phyloP scores from a whole-genome alignment of 2,113 vertebrate genomes.

The Microcebus murinus region DNA sequence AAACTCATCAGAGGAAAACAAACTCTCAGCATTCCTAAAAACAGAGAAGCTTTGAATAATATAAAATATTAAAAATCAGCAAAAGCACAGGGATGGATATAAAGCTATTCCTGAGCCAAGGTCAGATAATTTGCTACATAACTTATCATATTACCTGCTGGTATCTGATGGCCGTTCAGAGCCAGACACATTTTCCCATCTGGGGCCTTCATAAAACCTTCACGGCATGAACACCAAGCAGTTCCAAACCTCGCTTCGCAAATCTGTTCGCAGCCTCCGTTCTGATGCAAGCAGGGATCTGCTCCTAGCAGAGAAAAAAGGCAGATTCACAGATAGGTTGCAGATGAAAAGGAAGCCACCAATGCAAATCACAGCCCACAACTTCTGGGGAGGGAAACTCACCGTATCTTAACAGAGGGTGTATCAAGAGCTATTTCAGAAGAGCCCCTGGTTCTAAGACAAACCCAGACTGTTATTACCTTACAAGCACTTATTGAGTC shows the following conservation, averaged over 20 bases:
- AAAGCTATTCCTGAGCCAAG: background rate
- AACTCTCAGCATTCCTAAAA: background rate
- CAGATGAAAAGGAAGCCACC: background rate
- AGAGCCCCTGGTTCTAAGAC: background rate
- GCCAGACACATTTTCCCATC: slow-evolving; percentile 85
- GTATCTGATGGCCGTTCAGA: slow-evolving; percentile 50
- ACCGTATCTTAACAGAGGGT: background rate
- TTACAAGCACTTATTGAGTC: background rate
- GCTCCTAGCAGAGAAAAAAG: slow-evolving; percentile 80
- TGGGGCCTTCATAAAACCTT: slow-evolving; percentile 80
- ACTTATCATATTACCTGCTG: slow-evolving; percentile 77
- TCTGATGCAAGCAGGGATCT: slow-evolving; percentile 89
- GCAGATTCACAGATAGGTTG: background rate
- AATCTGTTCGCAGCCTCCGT: slow-evolving; percentile 91
- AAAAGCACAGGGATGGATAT: background rate
- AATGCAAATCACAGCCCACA: background rate
- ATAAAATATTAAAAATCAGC: background rate
- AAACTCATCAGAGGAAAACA: background rate
- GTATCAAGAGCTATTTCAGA: background rate
- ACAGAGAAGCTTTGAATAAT: background rate
- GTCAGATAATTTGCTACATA: background rate
- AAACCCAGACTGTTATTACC: background rate
- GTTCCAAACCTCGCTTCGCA: slow-evolving; percentile 89
- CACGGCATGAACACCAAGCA: slow-evolving; percentile 85
- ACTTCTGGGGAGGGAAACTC: background rate